Percentiles rank a stretch among this genome's conserved stretches.
Evolutionary conservation across 2,113 vertebrate genomes (phyloP).

Genomic region (Daphoenositta chrysoptera): DNA sequence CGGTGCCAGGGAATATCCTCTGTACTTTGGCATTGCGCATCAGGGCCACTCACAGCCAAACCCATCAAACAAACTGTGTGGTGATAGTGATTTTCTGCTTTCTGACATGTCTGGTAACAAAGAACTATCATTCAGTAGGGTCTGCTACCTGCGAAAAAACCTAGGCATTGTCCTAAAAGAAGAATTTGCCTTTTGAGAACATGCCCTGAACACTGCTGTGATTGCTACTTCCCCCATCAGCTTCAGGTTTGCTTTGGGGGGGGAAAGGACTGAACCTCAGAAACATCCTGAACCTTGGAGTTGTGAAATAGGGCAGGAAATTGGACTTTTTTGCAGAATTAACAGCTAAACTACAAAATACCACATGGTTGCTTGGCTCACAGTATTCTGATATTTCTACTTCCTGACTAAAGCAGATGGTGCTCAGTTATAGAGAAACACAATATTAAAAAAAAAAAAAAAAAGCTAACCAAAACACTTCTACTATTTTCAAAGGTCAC

Average conservation of each 20-base stretch:
- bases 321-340: background rate
- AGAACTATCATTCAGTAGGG: background rate
- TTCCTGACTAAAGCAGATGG: conserved; percentile 60
- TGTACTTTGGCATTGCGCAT: rapidly evolving
- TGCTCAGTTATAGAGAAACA: background rate
- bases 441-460: background rate
- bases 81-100: background rate
- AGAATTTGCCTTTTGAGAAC: background rate
- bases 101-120: background rate
- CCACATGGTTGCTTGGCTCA: conserved; percentile 19
- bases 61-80: background rate
- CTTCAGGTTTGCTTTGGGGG: background rate
- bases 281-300: background rate
- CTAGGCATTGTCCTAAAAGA: background rate
- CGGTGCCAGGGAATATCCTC: background rate
- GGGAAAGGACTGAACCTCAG: background rate
- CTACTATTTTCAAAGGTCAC: background rate
- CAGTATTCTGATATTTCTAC: background rate
- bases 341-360: conserved; percentile 17
- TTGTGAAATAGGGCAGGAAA: conserved; percentile 50
- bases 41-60: background rate
- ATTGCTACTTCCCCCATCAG: background rate
- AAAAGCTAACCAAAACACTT: background rate
- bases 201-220: background rate
- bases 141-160: background rate